phyloP scores from a whole-genome alignment of 2,113 vertebrate genomes.

The Cinclus cinclus region DNA sequence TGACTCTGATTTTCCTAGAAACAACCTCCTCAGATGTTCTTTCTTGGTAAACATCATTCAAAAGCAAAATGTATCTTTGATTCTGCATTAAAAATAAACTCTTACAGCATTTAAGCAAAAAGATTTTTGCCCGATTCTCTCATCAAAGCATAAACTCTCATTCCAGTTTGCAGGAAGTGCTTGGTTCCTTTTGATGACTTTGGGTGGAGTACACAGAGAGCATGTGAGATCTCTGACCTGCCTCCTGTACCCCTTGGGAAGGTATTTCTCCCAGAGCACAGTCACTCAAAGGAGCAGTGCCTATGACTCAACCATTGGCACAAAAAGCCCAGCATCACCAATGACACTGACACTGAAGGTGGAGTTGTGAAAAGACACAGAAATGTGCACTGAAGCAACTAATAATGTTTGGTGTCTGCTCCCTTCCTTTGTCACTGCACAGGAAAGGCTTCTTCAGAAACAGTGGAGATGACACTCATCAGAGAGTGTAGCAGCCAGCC shows the following conservation, averaged over 20 bases:
- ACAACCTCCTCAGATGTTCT: neutral
- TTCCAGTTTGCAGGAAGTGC: neutral
- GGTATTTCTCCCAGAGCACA: neutral
- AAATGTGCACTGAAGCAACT: neutral
- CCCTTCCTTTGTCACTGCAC: neutral
- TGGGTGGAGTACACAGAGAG: neutral
- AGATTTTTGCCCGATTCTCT: neutral
- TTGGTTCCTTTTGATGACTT: neutral
- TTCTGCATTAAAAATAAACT: neutral
- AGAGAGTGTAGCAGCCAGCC: neutral
- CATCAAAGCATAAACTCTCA: neutral
- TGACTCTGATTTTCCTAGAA: neutral
- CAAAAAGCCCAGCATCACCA: accelerated
- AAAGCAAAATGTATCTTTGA: neutral
- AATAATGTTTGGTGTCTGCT: neutral
- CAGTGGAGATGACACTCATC: neutral
- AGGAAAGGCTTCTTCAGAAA: neutral
- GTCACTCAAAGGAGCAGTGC: neutral
- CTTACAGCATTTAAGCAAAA: neutral
- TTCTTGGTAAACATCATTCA: neutral
- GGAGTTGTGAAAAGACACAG: neutral
- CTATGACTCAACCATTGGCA: neutral
- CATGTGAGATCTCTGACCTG: neutral
- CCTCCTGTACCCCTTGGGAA: neutral
- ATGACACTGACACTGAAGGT: neutral